Evolutionary conservation across 1,140 invertebrate species (phyloP).

Genomic region (Mercenaria mercenaria): DNA sequence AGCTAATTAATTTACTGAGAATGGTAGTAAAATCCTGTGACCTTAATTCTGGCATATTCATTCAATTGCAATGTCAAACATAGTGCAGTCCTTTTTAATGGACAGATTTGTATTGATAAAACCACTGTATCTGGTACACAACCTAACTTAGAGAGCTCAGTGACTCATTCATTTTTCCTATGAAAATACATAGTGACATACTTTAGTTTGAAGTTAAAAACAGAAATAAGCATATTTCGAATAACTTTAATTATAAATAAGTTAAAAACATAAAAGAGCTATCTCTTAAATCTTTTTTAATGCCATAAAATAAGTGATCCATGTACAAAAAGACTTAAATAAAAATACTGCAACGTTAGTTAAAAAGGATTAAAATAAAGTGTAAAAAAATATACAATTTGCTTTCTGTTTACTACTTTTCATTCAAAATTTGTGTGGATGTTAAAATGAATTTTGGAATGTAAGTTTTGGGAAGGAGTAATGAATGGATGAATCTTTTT

Average conservation of each 20-base stretch:
- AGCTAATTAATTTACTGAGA: too few relatives aligned
- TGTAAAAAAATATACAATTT: background rate
- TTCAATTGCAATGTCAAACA: too few relatives aligned
- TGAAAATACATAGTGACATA: too few relatives aligned
- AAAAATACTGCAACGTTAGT: background rate
- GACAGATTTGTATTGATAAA: too few relatives aligned
- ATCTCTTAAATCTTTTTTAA: slow-evolving; percentile 38
- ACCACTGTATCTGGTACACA: too few relatives aligned
- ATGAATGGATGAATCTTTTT: slow-evolving; percentile 7
- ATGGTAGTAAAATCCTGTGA: too few relatives aligned
- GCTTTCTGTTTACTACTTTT: slow-evolving; percentile 46
- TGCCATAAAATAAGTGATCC: slow-evolving; percentile 23
- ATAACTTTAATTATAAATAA: slow-evolving; percentile 57
- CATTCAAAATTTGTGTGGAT: slow-evolving; percentile 39
- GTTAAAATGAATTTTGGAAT: background rate
- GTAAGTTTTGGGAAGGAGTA: slow-evolving; percentile 23
- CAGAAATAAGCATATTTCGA: slow-evolving; percentile 8
- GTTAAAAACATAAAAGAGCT: slow-evolving; percentile 48
- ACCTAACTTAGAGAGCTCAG: too few relatives aligned
- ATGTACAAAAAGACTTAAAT: slow-evolving; percentile 47
- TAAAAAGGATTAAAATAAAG: background rate
- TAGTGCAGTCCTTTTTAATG: too few relatives aligned
- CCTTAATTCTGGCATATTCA: too few relatives aligned
- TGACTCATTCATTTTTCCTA: too few relatives aligned
- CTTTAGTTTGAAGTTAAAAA: background rate